These are phyloP conservation scores for Drosophila bifasciata DNA, from an alignment of 1,140 invertebrate genomes.

Conservation along the genomic window DNA sequence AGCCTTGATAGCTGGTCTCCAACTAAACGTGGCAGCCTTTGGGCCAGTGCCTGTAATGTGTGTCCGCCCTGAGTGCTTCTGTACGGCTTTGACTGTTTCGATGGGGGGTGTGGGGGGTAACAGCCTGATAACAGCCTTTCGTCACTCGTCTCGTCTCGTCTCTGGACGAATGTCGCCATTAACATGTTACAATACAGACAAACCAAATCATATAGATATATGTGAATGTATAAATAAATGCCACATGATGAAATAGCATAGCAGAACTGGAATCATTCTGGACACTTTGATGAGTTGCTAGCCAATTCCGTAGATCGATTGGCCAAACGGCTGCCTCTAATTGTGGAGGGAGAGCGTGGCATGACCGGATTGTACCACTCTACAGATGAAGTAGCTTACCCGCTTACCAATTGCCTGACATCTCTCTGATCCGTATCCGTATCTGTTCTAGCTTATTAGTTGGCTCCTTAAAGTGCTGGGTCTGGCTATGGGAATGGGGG, in stretches of 20 bases:
- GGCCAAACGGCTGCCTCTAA: background rate
- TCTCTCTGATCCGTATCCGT: too few relatives aligned
- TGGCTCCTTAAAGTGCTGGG: background rate
- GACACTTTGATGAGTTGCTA: conserved; percentile 29
- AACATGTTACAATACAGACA: conserved; percentile 23
- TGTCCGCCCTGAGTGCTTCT: conserved; percentile 19
- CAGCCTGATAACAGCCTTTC: conserved; percentile 77
- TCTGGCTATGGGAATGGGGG: background rate
- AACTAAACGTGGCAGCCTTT: conserved; percentile 59
- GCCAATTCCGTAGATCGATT: too few relatives aligned
- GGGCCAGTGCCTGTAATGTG: conserved; percentile 30
- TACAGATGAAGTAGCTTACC: too few relatives aligned
- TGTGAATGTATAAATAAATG: conserved; percentile 14
- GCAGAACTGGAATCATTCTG: conserved; percentile 25
- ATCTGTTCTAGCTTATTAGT: too few relatives aligned
- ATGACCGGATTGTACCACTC: too few relatives aligned
- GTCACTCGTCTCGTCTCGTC: conserved; percentile 50
- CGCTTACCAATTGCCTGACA: too few relatives aligned
- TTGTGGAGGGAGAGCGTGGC: too few relatives aligned
- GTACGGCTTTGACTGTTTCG: conserved; percentile 27
- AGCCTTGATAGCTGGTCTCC: conserved; percentile 64
- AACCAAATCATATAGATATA: conserved; percentile 26
- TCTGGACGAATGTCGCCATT: conserved; percentile 21
- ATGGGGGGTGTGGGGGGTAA: too few relatives aligned
- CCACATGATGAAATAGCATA: conserved; percentile 53